phyloP scores from a whole-genome alignment of 1,140 invertebrate species.

The Ips nitidus region DNA sequence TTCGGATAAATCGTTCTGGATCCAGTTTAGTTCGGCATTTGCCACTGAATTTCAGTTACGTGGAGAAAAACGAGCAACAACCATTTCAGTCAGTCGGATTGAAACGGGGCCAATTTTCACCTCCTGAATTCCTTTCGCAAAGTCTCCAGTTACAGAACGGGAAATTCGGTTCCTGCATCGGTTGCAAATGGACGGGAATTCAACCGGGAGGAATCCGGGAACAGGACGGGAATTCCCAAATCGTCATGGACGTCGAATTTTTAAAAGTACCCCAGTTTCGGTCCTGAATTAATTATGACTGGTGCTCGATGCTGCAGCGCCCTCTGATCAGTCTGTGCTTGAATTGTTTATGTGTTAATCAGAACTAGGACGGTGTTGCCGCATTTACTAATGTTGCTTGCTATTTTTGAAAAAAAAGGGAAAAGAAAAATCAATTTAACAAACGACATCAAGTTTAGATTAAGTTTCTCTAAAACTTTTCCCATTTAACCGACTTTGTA shows the following conservation, averaged over 20 bases:
- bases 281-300: not conserved
- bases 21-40: slow-evolving; percentile 1
- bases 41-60: too few species aligned
- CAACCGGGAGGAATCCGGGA: not conserved
- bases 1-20: slow-evolving; percentile 17
- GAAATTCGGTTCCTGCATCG: not conserved
- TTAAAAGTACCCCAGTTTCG: not conserved
- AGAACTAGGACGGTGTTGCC: too few species aligned
- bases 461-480: too few species aligned
- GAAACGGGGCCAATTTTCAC: not conserved
- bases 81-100: not conserved
- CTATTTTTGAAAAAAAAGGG: too few species aligned
- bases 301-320: too few species aligned
- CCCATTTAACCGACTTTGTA: too few species aligned
- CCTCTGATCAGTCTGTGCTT: too few species aligned
- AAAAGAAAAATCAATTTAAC: too few species aligned
- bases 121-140: not conserved
- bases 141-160: not conserved
- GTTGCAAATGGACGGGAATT: not conserved
- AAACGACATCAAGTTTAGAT: too few species aligned
- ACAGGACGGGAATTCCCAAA: not conserved
- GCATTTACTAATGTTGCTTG: too few species aligned
- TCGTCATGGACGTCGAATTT: not conserved
- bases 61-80: not conserved
- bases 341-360: too few species aligned